Evolutionary conservation across 2,113 vertebrate genomes (phyloP).

Genomic region (Capreolus pygargus): DNA sequence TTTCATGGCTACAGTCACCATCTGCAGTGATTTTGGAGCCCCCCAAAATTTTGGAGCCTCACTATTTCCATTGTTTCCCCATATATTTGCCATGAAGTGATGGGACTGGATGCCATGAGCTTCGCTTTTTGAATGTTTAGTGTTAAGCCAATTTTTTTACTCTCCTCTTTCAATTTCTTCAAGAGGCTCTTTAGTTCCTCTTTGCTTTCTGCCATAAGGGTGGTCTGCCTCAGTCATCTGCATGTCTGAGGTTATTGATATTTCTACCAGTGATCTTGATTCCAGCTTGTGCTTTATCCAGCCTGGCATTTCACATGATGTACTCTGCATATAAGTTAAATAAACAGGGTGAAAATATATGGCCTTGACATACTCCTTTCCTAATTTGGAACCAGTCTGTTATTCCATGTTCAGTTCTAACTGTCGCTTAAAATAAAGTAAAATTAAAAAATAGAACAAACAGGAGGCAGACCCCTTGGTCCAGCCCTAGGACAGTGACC

Average conservation of each 20-base stretch:
- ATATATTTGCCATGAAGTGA: not conserved
- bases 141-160: not conserved
- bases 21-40: not conserved
- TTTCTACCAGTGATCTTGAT: not conserved
- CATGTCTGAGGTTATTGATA: not conserved
- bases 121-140: not conserved
- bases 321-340: not conserved
- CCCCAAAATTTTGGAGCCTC: accelerated
- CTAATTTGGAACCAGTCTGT: not conserved
- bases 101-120: not conserved
- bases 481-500: not conserved
- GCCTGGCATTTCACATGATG: not conserved
- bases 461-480: not conserved
- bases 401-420: not conserved
- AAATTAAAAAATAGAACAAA: not conserved
- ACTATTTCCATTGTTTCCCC: not conserved
- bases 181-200: not conserved
- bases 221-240: too few relatives aligned
- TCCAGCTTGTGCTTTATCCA: not conserved
- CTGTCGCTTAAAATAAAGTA: not conserved
- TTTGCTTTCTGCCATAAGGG: not conserved
- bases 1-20: not conserved
- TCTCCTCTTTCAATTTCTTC: not conserved
- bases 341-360: not conserved
- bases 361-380: not conserved